Percentiles rank a stretch among this genome's conserved stretches.
Evolutionary conservation across 2,888 invertebrate genomes (phyloP).

Genomic region (Halictus quadricinctus): DNA sequence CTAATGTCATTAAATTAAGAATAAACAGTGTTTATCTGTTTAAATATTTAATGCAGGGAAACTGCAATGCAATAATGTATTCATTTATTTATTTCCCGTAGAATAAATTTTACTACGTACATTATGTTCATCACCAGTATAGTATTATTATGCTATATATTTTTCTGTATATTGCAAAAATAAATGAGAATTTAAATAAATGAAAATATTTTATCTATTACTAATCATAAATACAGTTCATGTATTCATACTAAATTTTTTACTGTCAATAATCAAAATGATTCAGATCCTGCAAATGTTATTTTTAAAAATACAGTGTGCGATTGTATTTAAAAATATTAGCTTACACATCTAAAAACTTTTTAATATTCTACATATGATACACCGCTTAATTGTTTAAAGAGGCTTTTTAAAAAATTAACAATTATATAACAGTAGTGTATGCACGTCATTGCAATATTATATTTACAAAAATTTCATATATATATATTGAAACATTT

Average conservation of each 20-base stretch:
- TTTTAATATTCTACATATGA: conserved; percentile 30
- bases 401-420: conserved; percentile 27
- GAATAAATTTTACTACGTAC: conserved; percentile 57
- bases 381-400: conserved; percentile 22
- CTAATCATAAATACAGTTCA: conserved; percentile 22
- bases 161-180: conserved; percentile 68
- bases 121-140: conserved; percentile 62
- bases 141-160: conserved; percentile 70
- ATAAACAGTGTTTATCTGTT: conserved; percentile 25
- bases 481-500: conserved; percentile 12
- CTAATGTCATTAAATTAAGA: conserved; percentile 7
- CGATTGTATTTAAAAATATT: conserved; percentile 13
- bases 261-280: conserved; percentile 20
- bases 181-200: conserved; percentile 61
- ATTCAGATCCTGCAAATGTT: background rate
- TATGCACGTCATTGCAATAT: conserved; percentile 19
- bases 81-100: conserved; percentile 70
- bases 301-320: conserved; percentile 1
- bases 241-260: conserved; percentile 8
- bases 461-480: conserved; percentile 49
- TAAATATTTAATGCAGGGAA: conserved; percentile 38
- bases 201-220: conserved; percentile 32
- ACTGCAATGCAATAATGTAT: conserved; percentile 60
- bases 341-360: conserved; percentile 13
- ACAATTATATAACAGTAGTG: conserved; percentile 10